phyloP scores from a whole-genome alignment of 1,140 invertebrate genomes.

The Teleopsis dalmanni region DNA sequence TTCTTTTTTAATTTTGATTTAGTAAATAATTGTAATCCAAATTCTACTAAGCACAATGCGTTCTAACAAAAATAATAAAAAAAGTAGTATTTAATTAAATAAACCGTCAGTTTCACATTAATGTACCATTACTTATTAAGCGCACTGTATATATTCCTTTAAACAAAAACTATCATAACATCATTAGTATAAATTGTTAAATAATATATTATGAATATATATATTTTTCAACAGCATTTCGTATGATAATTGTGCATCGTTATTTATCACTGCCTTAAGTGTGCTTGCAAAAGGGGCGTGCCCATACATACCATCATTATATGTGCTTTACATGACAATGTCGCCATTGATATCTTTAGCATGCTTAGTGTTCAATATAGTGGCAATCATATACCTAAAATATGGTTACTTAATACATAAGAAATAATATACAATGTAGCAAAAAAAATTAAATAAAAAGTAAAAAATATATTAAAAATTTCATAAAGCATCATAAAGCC shows the following conservation, averaged over 20 bases:
- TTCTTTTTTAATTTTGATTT: too few relatives aligned
- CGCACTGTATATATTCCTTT: too few relatives aligned
- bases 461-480: conserved; percentile 6
- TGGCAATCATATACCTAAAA: conserved; percentile 35
- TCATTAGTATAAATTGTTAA: too few relatives aligned
- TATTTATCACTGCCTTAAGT: conserved; percentile 21
- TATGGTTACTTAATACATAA: conserved; percentile 24
- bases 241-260: conserved; percentile 11
- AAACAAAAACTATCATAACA: too few relatives aligned
- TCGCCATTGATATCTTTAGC: conserved; percentile 36
- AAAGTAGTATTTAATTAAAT: too few relatives aligned
- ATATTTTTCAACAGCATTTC: conserved; percentile 14
- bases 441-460: conserved; percentile 12
- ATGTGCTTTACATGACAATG: conserved; percentile 39
- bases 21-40: too few relatives aligned
- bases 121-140: too few relatives aligned
- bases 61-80: too few relatives aligned
- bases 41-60: too few relatives aligned
- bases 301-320: conserved; percentile 35
- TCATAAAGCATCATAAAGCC: too few relatives aligned
- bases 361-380: conserved; percentile 39
- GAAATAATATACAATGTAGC: conserved; percentile 1
- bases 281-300: conserved; percentile 35
- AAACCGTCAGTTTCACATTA: too few relatives aligned
- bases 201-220: too few relatives aligned